A percentile compares a stretch with the other conserved stretches of the same genome.
Evolutionary conservation across 1,140 invertebrate species (phyloP).

Genomic region (Dreissena polymorpha): DNA sequence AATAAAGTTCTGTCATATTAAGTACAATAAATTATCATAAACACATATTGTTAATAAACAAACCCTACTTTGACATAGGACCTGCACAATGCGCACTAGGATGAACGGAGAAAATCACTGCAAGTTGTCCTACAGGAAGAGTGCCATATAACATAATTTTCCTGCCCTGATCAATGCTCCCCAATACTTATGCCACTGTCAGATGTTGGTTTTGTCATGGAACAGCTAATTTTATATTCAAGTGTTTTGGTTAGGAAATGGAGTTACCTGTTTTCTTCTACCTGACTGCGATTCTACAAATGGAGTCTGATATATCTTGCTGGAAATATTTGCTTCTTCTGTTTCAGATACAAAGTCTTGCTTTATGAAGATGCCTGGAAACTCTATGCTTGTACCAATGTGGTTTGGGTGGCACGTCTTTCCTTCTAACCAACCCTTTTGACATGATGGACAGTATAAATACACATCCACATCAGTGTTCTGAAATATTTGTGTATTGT

Average conservation of each 20-base stretch:
- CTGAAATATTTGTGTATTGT: background rate
- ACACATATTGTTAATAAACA: too few species aligned
- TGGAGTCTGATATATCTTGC: conserved; percentile 88
- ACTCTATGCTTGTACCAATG: conserved; percentile 54
- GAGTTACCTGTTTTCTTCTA: conserved; percentile 91
- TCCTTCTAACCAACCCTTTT: conserved; percentile 39
- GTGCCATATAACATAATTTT: background rate
- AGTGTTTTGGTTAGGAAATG: background rate
- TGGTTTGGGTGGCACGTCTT: conserved; percentile 43
- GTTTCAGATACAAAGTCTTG: conserved; percentile 87
- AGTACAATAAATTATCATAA: too few species aligned
- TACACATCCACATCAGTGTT: conserved; percentile 7
- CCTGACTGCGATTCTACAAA: conserved; percentile 98
- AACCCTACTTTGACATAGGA: background rate
- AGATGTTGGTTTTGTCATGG: background rate
- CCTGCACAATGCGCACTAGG: background rate
- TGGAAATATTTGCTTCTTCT: conserved; percentile 87
- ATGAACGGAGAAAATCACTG: background rate
- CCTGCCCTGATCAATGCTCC: background rate
- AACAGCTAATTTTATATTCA: background rate
- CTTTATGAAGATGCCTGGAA: conserved; percentile 78
- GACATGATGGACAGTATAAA: conserved; percentile 52
- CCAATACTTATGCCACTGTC: too few species aligned
- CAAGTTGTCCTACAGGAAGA: background rate
- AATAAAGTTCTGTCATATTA: too few species aligned